Evolutionary conservation across 1,140 invertebrate species (phyloP), one percentile per base, ranked within the genome.

Genomic region (Rhyzopertha dominica): DNA sequence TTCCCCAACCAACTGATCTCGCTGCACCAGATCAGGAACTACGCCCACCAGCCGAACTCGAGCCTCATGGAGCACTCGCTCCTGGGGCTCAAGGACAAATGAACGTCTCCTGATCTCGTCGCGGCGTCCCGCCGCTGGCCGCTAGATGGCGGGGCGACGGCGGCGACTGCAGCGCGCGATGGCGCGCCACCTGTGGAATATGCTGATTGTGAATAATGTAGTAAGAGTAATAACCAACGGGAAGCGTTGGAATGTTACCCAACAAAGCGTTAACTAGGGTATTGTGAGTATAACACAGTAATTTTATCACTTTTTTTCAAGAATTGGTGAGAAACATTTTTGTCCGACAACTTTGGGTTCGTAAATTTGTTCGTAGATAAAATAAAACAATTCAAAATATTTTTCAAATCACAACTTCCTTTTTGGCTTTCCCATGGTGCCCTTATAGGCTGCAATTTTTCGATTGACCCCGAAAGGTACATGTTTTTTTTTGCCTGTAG

Each of bases 1-100:
- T 95, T 93, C 68, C 91, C 92, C 34, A 95, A 95, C 67, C 92
- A 95, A 66, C 76, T 96, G 57, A 93, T 97, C 60, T 95, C 91
- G 49, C 75, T 98, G 39, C 91, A 96, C 71, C 92, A 96, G 71
- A 96, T 97, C 59, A 80, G 93, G 59, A 98, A 95, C 68, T 96
- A 95, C 72, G 90, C 92, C 47, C 90, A 93, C 66, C 90, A 94
- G 65, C 90, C 90, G 4, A 79, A 74, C 65, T 74, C 73, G 75
- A 73, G 71, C 44, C 67, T 68, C 51, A 75, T 74, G 76, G 74
- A 71, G 47, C 74, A 78, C 51, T 74, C 74, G 50, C 61, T 77
- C 32, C 70, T 73, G 32, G 67, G 73, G 20, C 62, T 76, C 22
- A 78, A 78, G 55, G 75, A 77, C 56, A 77, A 76, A 59, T 66